Conservation (phyloP, 2,113 vertebrate species). For the Phaethon lepturus region DNA sequence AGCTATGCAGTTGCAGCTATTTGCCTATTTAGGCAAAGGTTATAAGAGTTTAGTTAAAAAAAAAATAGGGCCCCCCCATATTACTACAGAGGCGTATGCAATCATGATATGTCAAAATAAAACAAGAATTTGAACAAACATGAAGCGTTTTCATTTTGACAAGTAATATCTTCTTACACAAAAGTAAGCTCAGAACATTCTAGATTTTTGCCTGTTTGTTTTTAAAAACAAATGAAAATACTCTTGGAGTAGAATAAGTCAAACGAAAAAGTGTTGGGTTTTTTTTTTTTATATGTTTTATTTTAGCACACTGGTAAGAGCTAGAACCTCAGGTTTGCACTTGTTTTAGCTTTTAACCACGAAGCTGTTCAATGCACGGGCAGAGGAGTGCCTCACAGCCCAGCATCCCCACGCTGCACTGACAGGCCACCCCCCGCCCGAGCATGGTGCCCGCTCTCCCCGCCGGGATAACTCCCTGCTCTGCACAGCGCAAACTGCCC, state of each 20-base stretch:
- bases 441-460: not conserved
- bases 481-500: not conserved
- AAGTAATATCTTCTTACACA: not conserved
- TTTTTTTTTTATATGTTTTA: not conserved
- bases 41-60: not conserved
- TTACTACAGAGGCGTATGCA: rapidly evolving
- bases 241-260: not conserved
- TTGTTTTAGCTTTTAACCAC: not conserved
- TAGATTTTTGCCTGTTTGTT: not conserved
- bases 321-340: not conserved
- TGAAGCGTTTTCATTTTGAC: not conserved
- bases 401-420: not conserved
- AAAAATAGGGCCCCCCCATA: rapidly evolving
- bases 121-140: not conserved
- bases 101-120: not conserved
- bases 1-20: rapidly evolving
- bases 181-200: not conserved
- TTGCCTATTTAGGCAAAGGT: not conserved
- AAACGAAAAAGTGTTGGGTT: rapidly evolving
- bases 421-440: not conserved
- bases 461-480: not conserved
- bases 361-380: not conserved
- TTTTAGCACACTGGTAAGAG: not conserved
- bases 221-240: not conserved
- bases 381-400: not conserved